Evolutionary conservation across 2,888 invertebrate species (phyloP), one percentile per base, ranked within the genome.

Genomic region (Ormyrus rosae): DNA sequence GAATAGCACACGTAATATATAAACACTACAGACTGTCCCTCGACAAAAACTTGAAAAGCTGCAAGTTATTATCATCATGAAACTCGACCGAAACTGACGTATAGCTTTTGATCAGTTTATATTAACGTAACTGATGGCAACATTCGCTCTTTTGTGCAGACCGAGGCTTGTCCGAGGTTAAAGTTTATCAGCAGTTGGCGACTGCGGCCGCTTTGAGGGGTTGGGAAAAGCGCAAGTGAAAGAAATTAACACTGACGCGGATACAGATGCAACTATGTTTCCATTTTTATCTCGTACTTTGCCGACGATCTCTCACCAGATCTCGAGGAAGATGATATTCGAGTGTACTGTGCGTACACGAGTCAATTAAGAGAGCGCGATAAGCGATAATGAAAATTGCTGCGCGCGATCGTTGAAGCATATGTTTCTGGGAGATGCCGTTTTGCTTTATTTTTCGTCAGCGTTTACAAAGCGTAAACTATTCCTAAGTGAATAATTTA

Each of bases 181-280:
- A 78, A 78, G 71, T 71, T 78, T 78, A 78, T 78, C 78, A 46
- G 45, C 10, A 60, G 10, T 63, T 13, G 19, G 4, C 13, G n/a
- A 48, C 45, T 13, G n/a, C 11, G 10, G 48, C 5, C 5, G 7
- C n/a, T 63, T 45, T 55, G 60, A 6, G 1, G 0, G 34, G 9
- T 34, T 34, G 34, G 34, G 34, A 34, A 34, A 34, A 34, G 34
- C 34, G 34, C 34, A 34, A 34, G 34, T 34, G 34, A 34, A 34
- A 34, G 34, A 34, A 34, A 34, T 34, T 34, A 34, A 34, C 34
- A 0, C 34, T 19, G 48, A 19, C 19, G 4, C 7, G 60, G 48
- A 48, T 56, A 50, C 5, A 9, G 9, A 34, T 58, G 13, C 58
- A 13, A 60, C 7, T 60, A 13, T 7, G 5, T 64, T 55, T 55